These are phyloP conservation scores for Trypoxylon attenuatum DNA, from an alignment of 2,888 invertebrate species.

Conservation along the genomic window DNA sequence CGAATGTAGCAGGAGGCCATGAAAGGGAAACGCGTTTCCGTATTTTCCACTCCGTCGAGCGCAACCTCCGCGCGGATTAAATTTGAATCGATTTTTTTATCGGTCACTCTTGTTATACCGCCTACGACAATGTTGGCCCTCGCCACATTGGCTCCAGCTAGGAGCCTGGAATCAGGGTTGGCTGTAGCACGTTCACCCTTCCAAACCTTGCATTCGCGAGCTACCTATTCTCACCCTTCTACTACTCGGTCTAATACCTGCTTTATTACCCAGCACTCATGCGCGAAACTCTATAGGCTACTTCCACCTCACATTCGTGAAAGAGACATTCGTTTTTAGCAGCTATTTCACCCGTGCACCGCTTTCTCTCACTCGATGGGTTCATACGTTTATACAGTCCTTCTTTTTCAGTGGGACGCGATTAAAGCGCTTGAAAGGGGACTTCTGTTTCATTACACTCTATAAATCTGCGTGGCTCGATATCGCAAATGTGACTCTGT, in stretches of 20 bases:
- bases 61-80: constrained; percentile 48
- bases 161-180: neutral
- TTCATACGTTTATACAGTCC: too few species aligned
- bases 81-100: constrained; percentile 58
- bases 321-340: neutral
- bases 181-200: neutral
- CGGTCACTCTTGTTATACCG: constrained; percentile 43
- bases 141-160: constrained; percentile 11
- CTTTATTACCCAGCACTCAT: constrained; percentile 32
- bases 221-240: constrained; percentile 24
- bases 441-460: too few species aligned
- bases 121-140: constrained; percentile 35
- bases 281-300: constrained; percentile 34
- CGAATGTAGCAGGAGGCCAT: constrained; percentile 10
- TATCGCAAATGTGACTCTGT: too few species aligned
- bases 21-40: constrained; percentile 36
- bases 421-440: too few species aligned
- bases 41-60: constrained; percentile 50
- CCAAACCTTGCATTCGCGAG: too few species aligned
- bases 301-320: constrained; percentile 13
- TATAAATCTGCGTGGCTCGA: too few species aligned
- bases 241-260: constrained; percentile 29
- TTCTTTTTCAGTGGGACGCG: too few species aligned
- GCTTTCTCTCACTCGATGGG: too few species aligned
- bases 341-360: too few species aligned